Evolutionary conservation across 2,797 vertebrate genomes (phyloP), one percentile per base, ranked within the genome.

Genomic region (Dendrocincla fuliginosa): DNA sequence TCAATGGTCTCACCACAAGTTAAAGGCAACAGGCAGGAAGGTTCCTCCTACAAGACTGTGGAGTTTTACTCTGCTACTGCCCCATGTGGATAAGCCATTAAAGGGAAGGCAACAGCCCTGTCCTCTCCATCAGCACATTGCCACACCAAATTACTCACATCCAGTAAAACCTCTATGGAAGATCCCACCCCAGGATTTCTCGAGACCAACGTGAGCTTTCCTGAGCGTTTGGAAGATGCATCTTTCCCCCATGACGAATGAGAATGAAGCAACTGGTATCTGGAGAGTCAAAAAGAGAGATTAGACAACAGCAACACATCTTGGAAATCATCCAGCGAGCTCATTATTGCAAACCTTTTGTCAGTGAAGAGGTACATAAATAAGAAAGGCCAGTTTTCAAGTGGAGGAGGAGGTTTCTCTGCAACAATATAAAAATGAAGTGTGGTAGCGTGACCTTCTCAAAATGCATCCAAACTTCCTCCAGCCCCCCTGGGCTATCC

Each of bases 381-480:
- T 33, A 61, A 37, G 22, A 69, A 39, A 22, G 5, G 20, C 1
- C 14, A 16, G 13, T 3, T 33, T 84, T 93, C 10, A 33, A 69
- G 76, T 30, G 55, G 50, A 91, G 79, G 49, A 55, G 71, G 37
- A 69, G 24, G 47, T n/a, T 90, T 74, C 20, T 63, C 59, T 82
- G n/a, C 28, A 82, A 81, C 63, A 81, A 71, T 41, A 65, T 70
- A 82, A 87, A 96, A 97, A 96, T 91, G 87, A 30, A 69, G 74
- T 69, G 76, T 69, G 24, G 87, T 33, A 70, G 52, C 1, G 0
- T 57, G 87, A 88, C 69, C 69, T 91, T 91, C 92, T 16, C 47
- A 68, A 39, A 90, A 76, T 44, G 83, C 35, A 85, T 39, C 95
- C 92, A 74, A 96, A 96, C 95, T 96, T 92, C 87, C 95, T 63